These are phyloP conservation scores for Peribatodes rhomboidaria DNA, from an alignment of 2,888 invertebrate genomes.

Conservation along the genomic window DNA sequence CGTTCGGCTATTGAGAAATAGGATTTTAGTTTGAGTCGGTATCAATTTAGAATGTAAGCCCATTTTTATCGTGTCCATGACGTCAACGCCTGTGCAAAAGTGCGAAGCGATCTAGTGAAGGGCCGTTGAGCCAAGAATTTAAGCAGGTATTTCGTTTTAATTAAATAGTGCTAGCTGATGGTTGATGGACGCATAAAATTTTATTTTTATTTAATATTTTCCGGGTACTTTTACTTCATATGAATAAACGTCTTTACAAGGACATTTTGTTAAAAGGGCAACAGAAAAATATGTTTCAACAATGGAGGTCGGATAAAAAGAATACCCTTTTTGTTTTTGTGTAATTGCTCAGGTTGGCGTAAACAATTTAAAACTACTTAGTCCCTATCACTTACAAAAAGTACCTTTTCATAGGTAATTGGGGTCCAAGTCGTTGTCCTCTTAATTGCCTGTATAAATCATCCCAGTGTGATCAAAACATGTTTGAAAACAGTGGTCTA, in stretches of 20 bases:
- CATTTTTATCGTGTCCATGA: too few species aligned
- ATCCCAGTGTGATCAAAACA: neutral
- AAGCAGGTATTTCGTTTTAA: too few species aligned
- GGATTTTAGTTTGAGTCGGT: too few species aligned
- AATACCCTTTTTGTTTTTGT: neutral
- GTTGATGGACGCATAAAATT: neutral
- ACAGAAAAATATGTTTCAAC: too few species aligned
- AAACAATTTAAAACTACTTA: neutral
- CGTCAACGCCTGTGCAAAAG: too few species aligned
- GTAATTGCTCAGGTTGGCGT: neutral
- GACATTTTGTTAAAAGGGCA: neutral
- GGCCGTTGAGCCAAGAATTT: too few species aligned
- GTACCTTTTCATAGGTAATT: neutral
- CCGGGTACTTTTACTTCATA: neutral
- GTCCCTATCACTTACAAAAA: neutral
- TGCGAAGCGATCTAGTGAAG: too few species aligned
- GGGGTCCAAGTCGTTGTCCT: constrained; percentile 8
- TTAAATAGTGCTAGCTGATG: too few species aligned
- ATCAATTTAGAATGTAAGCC: too few species aligned
- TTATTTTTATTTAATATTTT: neutral
- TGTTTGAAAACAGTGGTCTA: neutral
- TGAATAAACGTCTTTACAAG: neutral
- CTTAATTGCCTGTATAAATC: neutral
- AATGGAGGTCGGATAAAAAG: too few species aligned
- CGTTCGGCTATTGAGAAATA: too few species aligned